phyloP scores from a whole-genome alignment of 2,113 vertebrate species.

The Panthera leo region DNA sequence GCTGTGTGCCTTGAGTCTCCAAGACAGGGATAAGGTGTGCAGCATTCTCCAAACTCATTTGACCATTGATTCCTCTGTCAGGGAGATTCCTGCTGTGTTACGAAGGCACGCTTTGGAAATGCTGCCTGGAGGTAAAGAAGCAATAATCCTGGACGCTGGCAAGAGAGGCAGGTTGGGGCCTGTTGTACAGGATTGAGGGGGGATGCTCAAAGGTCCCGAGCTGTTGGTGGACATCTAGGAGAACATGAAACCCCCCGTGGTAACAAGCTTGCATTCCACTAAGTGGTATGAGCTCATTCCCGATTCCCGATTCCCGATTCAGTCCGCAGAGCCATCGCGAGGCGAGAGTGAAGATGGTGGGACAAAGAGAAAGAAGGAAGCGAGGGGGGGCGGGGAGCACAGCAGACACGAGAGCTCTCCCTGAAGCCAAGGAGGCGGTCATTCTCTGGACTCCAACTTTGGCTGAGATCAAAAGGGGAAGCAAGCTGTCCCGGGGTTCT shows the following conservation, averaged over 20 bases:
- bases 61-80: background rate
- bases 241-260: accelerated
- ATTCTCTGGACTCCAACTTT: background rate
- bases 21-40: background rate
- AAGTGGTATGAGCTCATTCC: background rate
- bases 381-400: accelerated
- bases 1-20: background rate
- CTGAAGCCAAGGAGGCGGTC: background rate
- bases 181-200: background rate
- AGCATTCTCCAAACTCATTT: background rate
- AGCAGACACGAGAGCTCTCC: background rate
- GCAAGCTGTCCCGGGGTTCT: slow-evolving; percentile 43
- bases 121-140: background rate
- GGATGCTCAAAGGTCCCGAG: background rate
- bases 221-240: background rate
- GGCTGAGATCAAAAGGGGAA: slow-evolving; percentile 63
- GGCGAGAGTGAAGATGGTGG: background rate
- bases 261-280: background rate
- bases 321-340: background rate
- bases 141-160: accelerated
- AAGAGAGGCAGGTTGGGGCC: accelerated
- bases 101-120: background rate
- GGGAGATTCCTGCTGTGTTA: background rate
- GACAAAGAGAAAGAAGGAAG: background rate
- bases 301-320: too few species aligned